Base-by-base conservation (phyloP, 2,888 invertebrate genomes). In the Acleris cristana region DNA sequence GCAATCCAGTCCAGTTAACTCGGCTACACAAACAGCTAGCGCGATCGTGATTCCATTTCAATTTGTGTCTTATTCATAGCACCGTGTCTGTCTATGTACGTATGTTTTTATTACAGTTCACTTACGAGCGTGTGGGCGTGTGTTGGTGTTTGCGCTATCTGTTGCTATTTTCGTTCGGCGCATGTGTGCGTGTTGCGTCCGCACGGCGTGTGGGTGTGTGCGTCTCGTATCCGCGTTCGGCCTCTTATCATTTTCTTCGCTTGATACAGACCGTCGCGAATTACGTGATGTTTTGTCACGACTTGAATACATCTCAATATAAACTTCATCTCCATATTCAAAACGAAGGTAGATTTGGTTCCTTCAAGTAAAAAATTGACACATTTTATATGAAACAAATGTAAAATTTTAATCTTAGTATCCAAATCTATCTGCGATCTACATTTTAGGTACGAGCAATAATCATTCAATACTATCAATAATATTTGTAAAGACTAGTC, bases 71-170 rank as follows among this genome's bases (percentile, higher is more conserved):
- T 89, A 87, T 89, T 88, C 87, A 84, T 86, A 87, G 87, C 85
- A 79, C 83, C 79, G 78, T 81, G 71, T 70, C 79, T 80, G 78
- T 77, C 73, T 84, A 81, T 84, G 76, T 85, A 85, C 85, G 88
- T 89, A 87, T 90, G 89, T 91, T 90, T 88, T 92, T 89, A 91
- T 90, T 88, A 90, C 89, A 87, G 88, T 90, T 88, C 87, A 89
- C 85, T 86, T 88, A 89, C 87, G 67, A 81, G 79, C 77, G 83
- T 82, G 91, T 90, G 88, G 89, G 90, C 88, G 90, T 88, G 90
- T 91, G 90, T 90, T 89, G 87, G 89, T 90, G 90, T 88, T 89
- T 86, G 90, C 88, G 89, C 88, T 92, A 91, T 91, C 90, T 80
- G 85, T 75, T 82, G 84, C 90, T 92, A 92, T 92, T 92, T 92